Base-by-base conservation (phyloP, 2,888 invertebrate species). In the Platypus cylindrus region DNA sequence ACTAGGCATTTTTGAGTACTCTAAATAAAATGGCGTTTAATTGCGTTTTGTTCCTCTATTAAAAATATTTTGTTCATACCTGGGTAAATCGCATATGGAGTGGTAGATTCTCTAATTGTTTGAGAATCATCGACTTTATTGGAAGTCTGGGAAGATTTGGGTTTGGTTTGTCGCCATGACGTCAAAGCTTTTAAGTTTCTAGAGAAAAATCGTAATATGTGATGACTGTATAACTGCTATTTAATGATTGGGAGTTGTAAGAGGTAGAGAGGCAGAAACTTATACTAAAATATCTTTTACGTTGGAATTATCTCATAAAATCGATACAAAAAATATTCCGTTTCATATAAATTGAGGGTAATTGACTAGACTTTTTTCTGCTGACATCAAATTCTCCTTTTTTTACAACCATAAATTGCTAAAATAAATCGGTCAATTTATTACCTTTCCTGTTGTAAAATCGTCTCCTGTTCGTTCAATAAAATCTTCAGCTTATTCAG, bases 381-480 rank as follows among this genome's bases (percentile, higher is more conserved):
- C n/a, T n/a, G n/a, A n/a, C n/a, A n/a, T n/a, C n/a, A n/a, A n/a
- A n/a, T n/a, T n/a, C n/a, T n/a, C n/a, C n/a, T n/a, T n/a, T n/a
- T n/a, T n/a, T n/a, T n/a, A n/a, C n/a, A n/a, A n/a, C n/a, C n/a
- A n/a, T n/a, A n/a, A n/a, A n/a, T n/a, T n/a, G n/a, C n/a, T n/a
- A n/a, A n/a, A n/a, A n/a, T n/a, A n/a, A n/a, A n/a, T n/a, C n/a
- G n/a, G n/a, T 24, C 24, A 12, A 7, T 13, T 11, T 49, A 63
- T 61, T 58, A 77, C 78, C 68, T 71, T 53, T 68, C 66, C 38
- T 66, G 70, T 49, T 78, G 76, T 33, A 78, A 50, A 41, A 68
- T 65, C 46, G 64, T 65, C 29, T 73, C 69, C 48, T 71, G 68
- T 31, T 62, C 64, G 3, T 50, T 60, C 27, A 76, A 50, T 40